Conservation (phyloP, 2,797 vertebrate species). For the Oceanodroma leucorhoa region DNA sequence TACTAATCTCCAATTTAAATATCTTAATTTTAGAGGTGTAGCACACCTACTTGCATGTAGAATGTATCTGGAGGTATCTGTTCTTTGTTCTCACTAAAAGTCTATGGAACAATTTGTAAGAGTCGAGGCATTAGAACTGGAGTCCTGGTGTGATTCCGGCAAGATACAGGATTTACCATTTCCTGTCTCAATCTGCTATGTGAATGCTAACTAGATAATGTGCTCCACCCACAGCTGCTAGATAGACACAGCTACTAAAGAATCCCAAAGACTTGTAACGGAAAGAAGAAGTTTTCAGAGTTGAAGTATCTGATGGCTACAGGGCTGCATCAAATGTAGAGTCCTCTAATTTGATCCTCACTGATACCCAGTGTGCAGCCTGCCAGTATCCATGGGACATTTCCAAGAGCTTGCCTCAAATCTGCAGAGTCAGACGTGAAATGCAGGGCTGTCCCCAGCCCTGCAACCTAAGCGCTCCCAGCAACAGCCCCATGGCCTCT, state of each 20-base stretch:
- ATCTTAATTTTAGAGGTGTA: neutral
- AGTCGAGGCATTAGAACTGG: neutral
- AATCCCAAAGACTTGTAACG: neutral
- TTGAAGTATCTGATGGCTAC: neutral
- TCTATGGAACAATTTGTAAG: neutral
- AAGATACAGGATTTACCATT: neutral
- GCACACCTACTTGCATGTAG: neutral
- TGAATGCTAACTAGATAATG: neutral
- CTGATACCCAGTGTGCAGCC: neutral
- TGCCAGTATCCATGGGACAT: neutral
- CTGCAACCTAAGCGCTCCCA: conserved; percentile 36
- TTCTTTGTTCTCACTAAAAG: neutral
- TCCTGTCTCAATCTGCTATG: conserved; percentile 18
- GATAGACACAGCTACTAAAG: neutral
- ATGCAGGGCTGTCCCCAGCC: neutral
- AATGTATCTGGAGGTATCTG: fast-evolving
- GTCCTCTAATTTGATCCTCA: neutral
- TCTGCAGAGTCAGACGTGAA: neutral
- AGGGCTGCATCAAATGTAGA: neutral
- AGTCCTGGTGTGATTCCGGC: neutral
- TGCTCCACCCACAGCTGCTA: conserved; percentile 15
- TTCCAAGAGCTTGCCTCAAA: neutral
- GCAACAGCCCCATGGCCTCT: conserved; percentile 61
- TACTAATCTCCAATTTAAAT: neutral
- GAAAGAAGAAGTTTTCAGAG: neutral